These are phyloP conservation scores for Zoanthus sociatus DNA, from an alignment of 92 coral and sea anemone genomes.

Conservation along the genomic window DNA sequence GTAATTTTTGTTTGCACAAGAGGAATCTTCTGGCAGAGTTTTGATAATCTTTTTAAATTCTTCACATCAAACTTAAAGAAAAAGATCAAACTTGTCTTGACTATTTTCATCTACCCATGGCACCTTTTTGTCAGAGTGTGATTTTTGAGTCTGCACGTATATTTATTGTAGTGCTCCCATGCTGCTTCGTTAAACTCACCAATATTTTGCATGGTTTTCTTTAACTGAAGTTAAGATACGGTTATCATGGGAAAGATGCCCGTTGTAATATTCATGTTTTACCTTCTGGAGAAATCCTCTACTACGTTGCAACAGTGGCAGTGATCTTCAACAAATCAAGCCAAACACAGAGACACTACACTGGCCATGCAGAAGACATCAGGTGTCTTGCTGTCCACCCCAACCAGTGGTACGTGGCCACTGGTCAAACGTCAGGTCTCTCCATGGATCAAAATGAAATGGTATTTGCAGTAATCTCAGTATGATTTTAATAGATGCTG, in stretches of 20 bases:
- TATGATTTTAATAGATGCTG: too few species aligned
- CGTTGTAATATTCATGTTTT: conserved; percentile 74
- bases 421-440: conserved; percentile 86
- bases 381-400: conserved; percentile 90
- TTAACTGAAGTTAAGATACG: conserved; percentile 65
- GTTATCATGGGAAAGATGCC: conserved; percentile 83
- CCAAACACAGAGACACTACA: conserved; percentile 84
- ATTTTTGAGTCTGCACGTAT: too few species aligned
- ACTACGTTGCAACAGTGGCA: conserved; percentile 82
- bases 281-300: conserved; percentile 90
- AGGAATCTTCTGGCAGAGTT: too few species aligned
- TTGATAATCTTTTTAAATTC: too few species aligned
- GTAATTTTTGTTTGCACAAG: too few species aligned
- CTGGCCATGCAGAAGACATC: conserved; percentile 93
- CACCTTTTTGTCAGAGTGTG: too few species aligned
- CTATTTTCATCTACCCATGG: too few species aligned
- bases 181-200: too few species aligned
- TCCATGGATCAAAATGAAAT: conserved; percentile 91
- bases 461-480: conserved; percentile 34
- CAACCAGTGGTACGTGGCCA: conserved; percentile 93
- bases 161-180: too few species aligned
- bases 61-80: too few species aligned
- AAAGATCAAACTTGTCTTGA: too few species aligned
- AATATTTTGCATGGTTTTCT: background rate
- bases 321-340: conserved; percentile 79